phyloP scores from a whole-genome alignment of 2,797 vertebrate genomes.

The Ptychobarbus kaznakovi region DNA sequence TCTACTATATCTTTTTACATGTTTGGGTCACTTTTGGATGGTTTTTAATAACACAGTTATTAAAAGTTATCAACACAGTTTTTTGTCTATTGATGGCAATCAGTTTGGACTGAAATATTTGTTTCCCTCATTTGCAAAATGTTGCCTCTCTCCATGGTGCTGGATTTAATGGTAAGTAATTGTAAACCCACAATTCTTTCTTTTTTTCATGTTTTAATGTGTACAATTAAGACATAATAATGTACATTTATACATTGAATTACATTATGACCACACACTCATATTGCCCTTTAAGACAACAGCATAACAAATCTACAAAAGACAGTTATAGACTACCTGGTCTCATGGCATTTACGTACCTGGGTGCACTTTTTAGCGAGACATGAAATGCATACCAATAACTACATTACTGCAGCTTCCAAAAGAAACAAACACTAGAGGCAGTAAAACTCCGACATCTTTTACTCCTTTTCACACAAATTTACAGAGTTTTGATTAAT shows the following conservation, averaged over 20 bases:
- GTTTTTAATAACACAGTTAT: not conserved
- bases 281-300: not conserved
- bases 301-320: not conserved
- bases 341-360: no score
- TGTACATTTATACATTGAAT: not conserved
- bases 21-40: not conserved
- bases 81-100: not conserved
- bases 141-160: constrained; percentile 37
- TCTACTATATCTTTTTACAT: no score
- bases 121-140: not conserved
- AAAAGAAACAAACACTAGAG: no score
- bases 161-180: constrained; percentile 18
- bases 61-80: not conserved
- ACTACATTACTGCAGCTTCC: no score
- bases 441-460: no score
- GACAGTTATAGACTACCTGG: not conserved
- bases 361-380: no score
- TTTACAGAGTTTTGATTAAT: no score
- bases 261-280: not conserved
- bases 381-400: no score
- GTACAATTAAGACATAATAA: not conserved
- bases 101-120: not conserved
- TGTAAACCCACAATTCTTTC: not conserved
- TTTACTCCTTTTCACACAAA: no score
- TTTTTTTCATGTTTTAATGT: not conserved